A percentile compares a stretch with the other conserved stretches of the same genome.
Conservation (phyloP, 1,140 invertebrate genomes). For the Nasonia longicornis region DNA sequence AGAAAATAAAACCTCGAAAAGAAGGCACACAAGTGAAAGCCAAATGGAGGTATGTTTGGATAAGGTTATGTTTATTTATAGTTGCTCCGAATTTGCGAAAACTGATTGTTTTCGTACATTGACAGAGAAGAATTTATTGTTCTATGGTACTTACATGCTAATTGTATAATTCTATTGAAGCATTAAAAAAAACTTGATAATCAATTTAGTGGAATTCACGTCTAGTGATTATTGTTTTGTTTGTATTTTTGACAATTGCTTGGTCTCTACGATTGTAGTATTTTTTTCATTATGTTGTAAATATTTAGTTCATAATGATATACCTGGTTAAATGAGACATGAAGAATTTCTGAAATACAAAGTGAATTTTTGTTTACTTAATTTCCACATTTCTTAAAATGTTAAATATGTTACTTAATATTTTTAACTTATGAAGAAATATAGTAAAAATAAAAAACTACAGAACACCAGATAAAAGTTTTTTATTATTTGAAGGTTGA, state of each 20-base stretch:
- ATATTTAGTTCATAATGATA: too few relatives aligned
- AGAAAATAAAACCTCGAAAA: slow-evolving; percentile 46
- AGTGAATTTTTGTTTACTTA: background rate
- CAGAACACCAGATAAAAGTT: background rate
- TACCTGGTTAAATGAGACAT: too few relatives aligned
- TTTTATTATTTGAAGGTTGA: slow-evolving; percentile 59
- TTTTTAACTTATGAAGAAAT: background rate
- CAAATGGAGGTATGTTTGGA: slow-evolving; percentile 55
- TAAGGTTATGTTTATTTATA: slow-evolving; percentile 44
- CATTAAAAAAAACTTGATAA: too few relatives aligned
- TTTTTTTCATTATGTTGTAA: background rate
- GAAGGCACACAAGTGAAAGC: slow-evolving; percentile 49
- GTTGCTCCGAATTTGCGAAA: background rate
- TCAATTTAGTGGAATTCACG: too few relatives aligned
- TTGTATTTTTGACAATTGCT: background rate
- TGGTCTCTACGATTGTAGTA: too few relatives aligned
- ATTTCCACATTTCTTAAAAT: background rate
- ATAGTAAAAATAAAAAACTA: too few relatives aligned
- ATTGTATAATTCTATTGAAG: background rate
- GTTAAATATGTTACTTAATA: background rate
- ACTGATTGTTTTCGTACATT: slow-evolving; percentile 14
- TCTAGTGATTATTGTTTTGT: background rate
- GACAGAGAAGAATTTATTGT: background rate
- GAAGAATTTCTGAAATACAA: background rate
- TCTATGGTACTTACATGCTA: background rate